Conservation (phyloP, 2,113 vertebrate genomes). For the Corynorhinus townsendii region DNA sequence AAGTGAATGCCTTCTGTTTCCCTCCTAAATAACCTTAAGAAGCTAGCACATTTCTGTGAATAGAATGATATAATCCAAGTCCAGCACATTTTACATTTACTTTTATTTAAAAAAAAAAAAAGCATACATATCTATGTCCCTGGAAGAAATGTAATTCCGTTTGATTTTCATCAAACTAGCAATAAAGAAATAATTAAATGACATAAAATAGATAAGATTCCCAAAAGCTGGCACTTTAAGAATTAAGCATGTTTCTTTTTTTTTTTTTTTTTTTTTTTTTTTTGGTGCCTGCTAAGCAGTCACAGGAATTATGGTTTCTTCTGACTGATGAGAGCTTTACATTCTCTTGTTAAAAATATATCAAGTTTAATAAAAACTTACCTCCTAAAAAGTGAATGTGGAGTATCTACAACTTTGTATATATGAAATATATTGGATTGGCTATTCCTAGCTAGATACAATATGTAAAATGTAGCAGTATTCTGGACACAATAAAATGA, state of each 20-base stretch:
- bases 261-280: background rate
- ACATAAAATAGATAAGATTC: conserved; percentile 21
- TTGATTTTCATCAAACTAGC: background rate
- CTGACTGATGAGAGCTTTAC: background rate
- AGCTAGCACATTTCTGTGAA: background rate
- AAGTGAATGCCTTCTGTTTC: conserved; percentile 23
- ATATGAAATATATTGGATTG: background rate
- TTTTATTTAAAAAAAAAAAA: background rate
- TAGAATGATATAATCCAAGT: background rate
- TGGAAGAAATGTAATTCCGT: background rate
- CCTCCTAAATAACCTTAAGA: conserved; percentile 1
- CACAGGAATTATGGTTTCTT: rapidly evolving
- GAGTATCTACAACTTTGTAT: background rate
- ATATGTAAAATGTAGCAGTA: background rate
- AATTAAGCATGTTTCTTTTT: background rate
- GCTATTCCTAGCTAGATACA: background rate
- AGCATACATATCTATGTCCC: background rate
- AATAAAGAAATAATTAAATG: conserved; percentile 28
- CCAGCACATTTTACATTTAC: conserved; percentile 43
- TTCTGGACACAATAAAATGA: background rate
- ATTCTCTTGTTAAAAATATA: background rate
- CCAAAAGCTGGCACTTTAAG: background rate
- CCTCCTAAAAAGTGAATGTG: background rate
- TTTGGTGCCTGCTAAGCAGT: background rate
- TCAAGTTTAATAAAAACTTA: background rate